A percentile compares a stretch with the other conserved stretches of the same genome.
These are phyloP conservation scores for Meriones psammophilus DNA, from an alignment of 2,797 vertebrate genomes.

Conservation along the genomic window DNA sequence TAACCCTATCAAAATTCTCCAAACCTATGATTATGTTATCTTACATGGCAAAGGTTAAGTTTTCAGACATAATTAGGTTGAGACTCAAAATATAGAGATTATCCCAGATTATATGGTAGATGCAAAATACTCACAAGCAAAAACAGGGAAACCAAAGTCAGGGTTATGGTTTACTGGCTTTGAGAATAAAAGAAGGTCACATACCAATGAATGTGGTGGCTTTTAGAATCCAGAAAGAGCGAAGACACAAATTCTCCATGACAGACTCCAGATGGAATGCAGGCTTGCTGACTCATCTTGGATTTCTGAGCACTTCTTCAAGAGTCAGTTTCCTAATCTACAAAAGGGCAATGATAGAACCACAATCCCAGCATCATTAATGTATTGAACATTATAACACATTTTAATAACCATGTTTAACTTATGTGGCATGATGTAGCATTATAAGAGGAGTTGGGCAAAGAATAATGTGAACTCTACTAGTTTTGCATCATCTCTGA, in stretches of 20 bases:
- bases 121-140: background rate
- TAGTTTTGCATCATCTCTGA: background rate
- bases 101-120: background rate
- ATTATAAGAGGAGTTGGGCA: background rate
- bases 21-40: conserved; percentile 1
- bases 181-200: background rate
- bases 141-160: background rate
- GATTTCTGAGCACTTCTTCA: conserved; percentile 15
- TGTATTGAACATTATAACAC: background rate
- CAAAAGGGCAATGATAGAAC: conserved; percentile 18
- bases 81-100: conserved; percentile 25
- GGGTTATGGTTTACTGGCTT: background rate
- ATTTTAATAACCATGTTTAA: background rate
- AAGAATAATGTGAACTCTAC: background rate
- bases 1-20: background rate
- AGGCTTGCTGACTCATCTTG: conserved; percentile 16
- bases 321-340: conserved; percentile 26
- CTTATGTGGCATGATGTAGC: background rate
- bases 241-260: background rate
- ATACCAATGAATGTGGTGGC: background rate
- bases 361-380: background rate
- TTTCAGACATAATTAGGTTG: background rate
- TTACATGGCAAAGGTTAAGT: background rate
- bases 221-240: background rate
- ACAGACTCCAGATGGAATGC: background rate